These are phyloP conservation scores for Cephus pygmeus DNA, from an alignment of 2,888 invertebrate species.

Conservation along the genomic window DNA sequence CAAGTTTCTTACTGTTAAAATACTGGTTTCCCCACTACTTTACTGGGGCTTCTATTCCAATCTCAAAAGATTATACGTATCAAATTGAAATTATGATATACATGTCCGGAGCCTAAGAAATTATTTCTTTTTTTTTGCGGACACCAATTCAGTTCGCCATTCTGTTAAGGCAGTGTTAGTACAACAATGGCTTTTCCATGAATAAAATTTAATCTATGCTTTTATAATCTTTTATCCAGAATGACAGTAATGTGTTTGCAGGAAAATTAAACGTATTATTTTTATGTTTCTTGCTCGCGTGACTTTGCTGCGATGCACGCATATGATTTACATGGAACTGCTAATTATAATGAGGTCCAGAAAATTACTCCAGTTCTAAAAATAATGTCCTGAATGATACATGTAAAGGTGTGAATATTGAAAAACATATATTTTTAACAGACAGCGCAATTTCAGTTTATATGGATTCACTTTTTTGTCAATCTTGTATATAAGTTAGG, in stretches of 20 bases:
- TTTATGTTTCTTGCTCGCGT: background rate
- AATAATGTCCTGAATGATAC: background rate
- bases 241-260: background rate
- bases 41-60: background rate
- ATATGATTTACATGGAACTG: background rate
- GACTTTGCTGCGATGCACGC: background rate
- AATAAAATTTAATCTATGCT: background rate
- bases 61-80: background rate
- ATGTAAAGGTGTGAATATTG: background rate
- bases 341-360: background rate
- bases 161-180: background rate
- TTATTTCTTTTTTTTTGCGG: background rate
- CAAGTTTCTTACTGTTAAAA: background rate
- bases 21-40: background rate
- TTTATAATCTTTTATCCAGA: background rate
- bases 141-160: background rate
- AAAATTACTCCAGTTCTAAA: background rate
- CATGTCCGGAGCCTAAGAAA: background rate
- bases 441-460: background rate
- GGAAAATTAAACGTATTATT: background rate
- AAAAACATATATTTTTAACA: background rate
- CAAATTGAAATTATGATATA: background rate
- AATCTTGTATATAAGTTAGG: too few relatives aligned
- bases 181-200: background rate
- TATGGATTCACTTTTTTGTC: background rate